Evolutionary conservation across 2,888 invertebrate species (phyloP).

Genomic region (Hypselothyrea guttata): DNA sequence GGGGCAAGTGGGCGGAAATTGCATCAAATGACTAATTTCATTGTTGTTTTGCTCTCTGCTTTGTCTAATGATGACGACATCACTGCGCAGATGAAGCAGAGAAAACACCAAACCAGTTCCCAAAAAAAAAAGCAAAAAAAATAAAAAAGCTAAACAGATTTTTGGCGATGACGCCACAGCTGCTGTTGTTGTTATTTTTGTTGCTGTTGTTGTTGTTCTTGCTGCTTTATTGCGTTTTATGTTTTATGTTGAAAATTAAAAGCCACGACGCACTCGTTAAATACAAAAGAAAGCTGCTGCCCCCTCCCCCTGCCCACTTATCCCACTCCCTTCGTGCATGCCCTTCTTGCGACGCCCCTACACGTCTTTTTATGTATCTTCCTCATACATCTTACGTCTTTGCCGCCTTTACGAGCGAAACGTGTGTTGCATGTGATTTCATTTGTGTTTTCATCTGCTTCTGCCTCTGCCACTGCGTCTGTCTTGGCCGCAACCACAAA

Average conservation of each 20-base stretch:
- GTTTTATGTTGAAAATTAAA: conserved; percentile 64
- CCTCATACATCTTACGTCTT: conserved; percentile 31
- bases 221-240: conserved; percentile 57
- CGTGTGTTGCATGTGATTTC: conserved; percentile 75
- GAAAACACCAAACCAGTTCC: conserved; percentile 61
- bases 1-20: conserved; percentile 61
- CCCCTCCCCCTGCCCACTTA: conserved; percentile 7
- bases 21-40: conserved; percentile 69
- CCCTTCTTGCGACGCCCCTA: neutral
- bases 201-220: conserved; percentile 15
- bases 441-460: conserved; percentile 54
- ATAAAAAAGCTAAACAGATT: conserved; percentile 46
- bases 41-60: conserved; percentile 31
- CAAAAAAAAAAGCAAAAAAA: conserved; percentile 2
- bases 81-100: conserved; percentile 36
- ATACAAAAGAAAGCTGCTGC: conserved; percentile 57
- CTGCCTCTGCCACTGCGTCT: neutral
- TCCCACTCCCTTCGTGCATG: neutral
- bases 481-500: conserved; percentile 52
- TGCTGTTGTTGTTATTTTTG: conserved; percentile 24
- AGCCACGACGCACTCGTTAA: conserved; percentile 47
- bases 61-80: conserved; percentile 53
- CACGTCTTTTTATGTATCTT: conserved; percentile 18
- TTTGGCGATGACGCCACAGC: conserved; percentile 75
- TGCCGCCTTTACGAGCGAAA: conserved; percentile 54